Evolutionary conservation across 2,888 invertebrate species (phyloP), one percentile per base, ranked within the genome.

Genomic region (Synergus laeviventris): DNA sequence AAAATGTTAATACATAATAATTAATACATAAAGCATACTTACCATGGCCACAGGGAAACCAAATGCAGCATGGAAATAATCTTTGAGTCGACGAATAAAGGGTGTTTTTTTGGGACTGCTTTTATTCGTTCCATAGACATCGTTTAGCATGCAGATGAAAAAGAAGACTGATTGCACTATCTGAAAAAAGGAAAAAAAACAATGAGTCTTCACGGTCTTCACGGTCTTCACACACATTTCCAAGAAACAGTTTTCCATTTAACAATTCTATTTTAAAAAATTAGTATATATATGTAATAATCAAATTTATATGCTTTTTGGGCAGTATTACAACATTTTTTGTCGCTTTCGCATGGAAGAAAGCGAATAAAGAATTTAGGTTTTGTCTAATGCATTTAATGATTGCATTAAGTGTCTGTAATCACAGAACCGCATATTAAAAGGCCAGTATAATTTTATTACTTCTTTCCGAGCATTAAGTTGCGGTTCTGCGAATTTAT

Each of bases 101-200:
- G 96, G 95, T 77, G 93, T 91, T 77, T 93, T 93, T 81, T 94
- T 93, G 12, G 94, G 93, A 60, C 92, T 91, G 45, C 94, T 91
- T 86, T 95, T 94, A 91, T 95, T 95, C 70, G 94, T 94, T 56
- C 96, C 97, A 84, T 94, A 91, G 16, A 96, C 85, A 90, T 97
- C 97, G 92, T 97, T 97, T 7, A 95, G 81, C 8, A 96, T 88
- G 74, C 96, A 95, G 81, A 97, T 90, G 12, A 94, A 93, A 90
- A 96, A 97, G 90, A 96, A 97, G 11, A 94, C 82, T 4, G 96
- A 94, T 93, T 97, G 96, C 78, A 95, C 91, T 87, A 95, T 93
- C 96, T 97, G 93, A 77, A 92, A 92, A 84, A 87, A 89, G 8
- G 31, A 31, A 24, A 70, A 61, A 0, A 49, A 70, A 16, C 24